Evolutionary conservation across 2,797 vertebrate genomes (phyloP).

Genomic region (Pristis pectinata): DNA sequence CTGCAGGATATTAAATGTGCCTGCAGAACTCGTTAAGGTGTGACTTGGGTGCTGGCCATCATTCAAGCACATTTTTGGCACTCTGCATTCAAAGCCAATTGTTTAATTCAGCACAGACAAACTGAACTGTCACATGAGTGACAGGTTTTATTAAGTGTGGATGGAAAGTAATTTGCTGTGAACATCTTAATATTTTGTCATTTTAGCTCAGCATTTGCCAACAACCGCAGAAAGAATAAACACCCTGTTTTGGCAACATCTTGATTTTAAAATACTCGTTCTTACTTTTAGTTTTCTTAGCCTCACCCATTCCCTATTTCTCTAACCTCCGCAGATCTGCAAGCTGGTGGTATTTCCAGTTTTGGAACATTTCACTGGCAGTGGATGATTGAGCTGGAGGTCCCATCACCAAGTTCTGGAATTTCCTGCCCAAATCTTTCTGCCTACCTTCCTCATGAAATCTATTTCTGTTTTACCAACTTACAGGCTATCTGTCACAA

Average conservation of each 20-base stretch:
- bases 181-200: constrained; percentile 4
- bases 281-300: background rate
- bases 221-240: background rate
- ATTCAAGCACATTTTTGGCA: background rate
- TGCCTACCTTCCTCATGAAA: too few relatives aligned
- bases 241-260: background rate
- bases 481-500: too few relatives aligned
- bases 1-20: background rate
- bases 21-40: background rate
- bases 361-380: too few relatives aligned
- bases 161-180: constrained; percentile 14
- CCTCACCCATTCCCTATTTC: too few relatives aligned
- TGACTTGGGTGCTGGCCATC: background rate
- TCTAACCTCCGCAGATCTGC: background rate
- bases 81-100: too few relatives aligned
- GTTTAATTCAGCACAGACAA: background rate
- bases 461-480: too few relatives aligned
- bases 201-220: background rate
- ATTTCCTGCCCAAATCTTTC: too few relatives aligned
- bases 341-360: too few relatives aligned
- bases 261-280: background rate
- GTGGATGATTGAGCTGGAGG: too few relatives aligned
- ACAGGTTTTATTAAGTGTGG: background rate
- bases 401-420: too few relatives aligned
- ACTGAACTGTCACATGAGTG: background rate